Evolutionary conservation across 2,113 vertebrate genomes (phyloP).

Genomic region (Hyaena hyaena): DNA sequence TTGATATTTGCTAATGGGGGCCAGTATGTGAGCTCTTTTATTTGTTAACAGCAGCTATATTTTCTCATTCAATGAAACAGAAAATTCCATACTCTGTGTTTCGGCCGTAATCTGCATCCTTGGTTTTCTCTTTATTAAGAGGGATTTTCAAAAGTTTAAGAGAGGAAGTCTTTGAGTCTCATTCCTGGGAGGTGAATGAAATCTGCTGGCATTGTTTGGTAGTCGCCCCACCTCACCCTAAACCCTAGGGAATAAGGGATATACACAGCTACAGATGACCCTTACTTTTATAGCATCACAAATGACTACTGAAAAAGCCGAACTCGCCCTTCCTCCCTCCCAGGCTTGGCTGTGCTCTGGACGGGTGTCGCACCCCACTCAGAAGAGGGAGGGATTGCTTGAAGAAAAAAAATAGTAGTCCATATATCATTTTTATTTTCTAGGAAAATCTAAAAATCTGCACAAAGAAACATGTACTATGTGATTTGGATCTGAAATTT

Average conservation of each 20-base stretch:
- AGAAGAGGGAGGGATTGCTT: not conserved
- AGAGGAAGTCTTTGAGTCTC: not conserved
- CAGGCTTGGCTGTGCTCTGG: not conserved
- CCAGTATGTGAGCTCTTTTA: not conserved
- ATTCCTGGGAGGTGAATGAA: not conserved
- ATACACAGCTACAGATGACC: not conserved
- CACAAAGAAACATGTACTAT: not conserved
- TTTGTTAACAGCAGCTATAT: not conserved
- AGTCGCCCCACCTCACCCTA: not conserved
- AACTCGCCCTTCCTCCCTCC: not conserved
- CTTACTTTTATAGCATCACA: not conserved
- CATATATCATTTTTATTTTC: not conserved
- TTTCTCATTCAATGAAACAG: slow-evolving; percentile 41
- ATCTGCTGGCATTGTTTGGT: not conserved
- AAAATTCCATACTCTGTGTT: not conserved
- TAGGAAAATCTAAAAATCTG: not conserved
- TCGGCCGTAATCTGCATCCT: not conserved
- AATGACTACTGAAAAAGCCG: not conserved
- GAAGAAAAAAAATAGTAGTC: not conserved
- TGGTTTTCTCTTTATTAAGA: not conserved
- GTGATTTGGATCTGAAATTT: not conserved
- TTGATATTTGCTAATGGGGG: not conserved
- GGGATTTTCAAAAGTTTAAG: not conserved
- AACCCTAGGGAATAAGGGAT: not conserved
- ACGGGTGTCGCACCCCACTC: not conserved